Evolutionary conservation across 1,140 invertebrate species (phyloP), one percentile per base, ranked within the genome.

Genomic region (Scaptomyza montana): DNA sequence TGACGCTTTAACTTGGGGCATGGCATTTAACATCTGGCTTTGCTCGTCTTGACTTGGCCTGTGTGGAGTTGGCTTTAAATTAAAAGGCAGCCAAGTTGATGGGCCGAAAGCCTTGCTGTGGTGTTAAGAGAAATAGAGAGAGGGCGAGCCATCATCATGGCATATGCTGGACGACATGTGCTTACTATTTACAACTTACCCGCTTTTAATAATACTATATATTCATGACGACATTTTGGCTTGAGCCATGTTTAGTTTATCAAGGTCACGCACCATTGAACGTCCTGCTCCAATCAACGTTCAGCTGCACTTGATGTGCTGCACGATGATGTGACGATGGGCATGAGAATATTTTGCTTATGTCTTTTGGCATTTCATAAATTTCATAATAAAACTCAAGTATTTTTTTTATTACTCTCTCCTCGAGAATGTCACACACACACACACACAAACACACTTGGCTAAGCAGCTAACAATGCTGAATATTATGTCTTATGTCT

Each of bases 251-350:
- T 67, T 41, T 25, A 56, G 69, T 84, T 84, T n/a, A 85, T 85
- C 80, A 67, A 71, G 61, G 50, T 41, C 76, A 84, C 80, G 76
- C 80, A 84, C 78, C 80, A 80, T 79, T 84, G 80, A 67, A 51
- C 57, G 62, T 49, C 62, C 64, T 59, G 72, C 62, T 39, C 60
- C 76, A 85, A 82, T 87, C 82, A 72, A 61, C 65, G 56, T 71
- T 70, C 41, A 61, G 68, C 53, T 82, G 68, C 79, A 78, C 47
- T 82, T 67, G 65, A 78, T 50, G 65, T 71, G 67, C 55, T 36
- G 33, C 33, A 45, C 45, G 67, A 56, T 61, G 45, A 25, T 50
- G 39, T 39, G 43, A 33, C 19, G 54, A 56, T 21, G 54, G 49
- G 9, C 49, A 68, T 53, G 59, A 49, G 46, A 57, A 71, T 71